A percentile compares a stretch with the other conserved stretches of the same genome.
phyloP scores from a whole-genome alignment of 2,113 vertebrate species.

The Melozone crissalis region DNA sequence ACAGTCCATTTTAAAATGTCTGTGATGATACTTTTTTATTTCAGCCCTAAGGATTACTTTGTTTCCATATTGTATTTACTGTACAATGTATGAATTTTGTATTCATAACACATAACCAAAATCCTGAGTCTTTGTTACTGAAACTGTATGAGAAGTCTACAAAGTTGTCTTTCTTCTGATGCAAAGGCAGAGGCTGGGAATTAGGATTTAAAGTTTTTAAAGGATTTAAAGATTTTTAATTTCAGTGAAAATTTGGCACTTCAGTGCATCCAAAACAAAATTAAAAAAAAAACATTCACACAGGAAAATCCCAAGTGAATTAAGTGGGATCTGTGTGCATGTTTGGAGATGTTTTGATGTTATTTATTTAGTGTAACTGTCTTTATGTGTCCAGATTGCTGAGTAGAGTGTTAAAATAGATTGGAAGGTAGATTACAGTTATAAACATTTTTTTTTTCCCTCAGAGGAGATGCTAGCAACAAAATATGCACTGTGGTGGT shows the following conservation, averaged over 20 bases:
- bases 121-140: not conserved
- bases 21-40: not conserved
- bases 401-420: not conserved
- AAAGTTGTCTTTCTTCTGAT: not conserved
- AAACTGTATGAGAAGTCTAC: not conserved
- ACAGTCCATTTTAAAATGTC: not conserved
- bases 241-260: not conserved
- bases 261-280: not conserved
- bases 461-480: slow-evolving; percentile 94
- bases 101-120: not conserved
- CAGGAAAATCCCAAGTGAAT: not conserved
- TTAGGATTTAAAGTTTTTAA: not conserved
- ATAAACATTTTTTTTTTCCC: not conserved
- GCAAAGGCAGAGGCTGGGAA: not conserved
- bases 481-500: slow-evolving; percentile 95
- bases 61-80: not conserved
- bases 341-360: not conserved
- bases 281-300: not conserved
- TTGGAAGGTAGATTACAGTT: not conserved
- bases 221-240: too few species aligned
- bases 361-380: not conserved
- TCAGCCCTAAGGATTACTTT: not conserved
- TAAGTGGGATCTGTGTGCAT: not conserved
- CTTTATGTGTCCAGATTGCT: not conserved
- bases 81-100: not conserved